Conservation (phyloP, 53 echinoderm and acorn worm species). For the Mesocentrotus franciscanus region DNA sequence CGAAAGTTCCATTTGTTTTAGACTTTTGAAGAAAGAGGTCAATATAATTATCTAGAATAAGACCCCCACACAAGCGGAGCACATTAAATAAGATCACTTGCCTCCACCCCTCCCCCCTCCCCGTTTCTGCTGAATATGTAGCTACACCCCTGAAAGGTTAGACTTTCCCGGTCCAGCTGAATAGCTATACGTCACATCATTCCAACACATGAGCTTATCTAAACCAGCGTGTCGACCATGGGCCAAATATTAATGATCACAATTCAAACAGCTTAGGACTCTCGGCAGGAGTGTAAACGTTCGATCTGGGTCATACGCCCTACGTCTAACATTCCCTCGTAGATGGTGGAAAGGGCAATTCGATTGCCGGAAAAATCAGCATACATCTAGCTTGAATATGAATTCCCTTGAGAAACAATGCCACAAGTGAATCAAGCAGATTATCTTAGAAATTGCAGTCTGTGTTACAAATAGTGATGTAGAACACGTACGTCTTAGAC, state of each 20-base stretch:
- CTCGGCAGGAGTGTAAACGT: neutral
- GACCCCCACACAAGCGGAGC: neutral
- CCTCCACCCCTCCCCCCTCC: neutral
- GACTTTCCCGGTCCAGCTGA: conserved; percentile 36
- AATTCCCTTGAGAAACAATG: conserved; percentile 3
- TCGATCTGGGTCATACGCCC: conserved; percentile 5
- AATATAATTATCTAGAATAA: neutral
- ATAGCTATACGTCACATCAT: conserved; percentile 56
- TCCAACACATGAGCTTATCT: conserved; percentile 59
- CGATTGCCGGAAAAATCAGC: neutral
- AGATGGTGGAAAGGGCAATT: conserved; percentile 8
- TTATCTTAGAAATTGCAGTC: neutral
- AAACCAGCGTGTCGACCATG: conserved; percentile 35
- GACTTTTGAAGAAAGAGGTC: neutral
- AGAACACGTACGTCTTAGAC: neutral
- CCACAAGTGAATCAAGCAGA: neutral
- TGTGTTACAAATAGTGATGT: neutral
- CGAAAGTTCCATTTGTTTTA: neutral
- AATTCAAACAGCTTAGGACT: conserved; percentile 20
- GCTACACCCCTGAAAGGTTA: conserved; percentile 2
- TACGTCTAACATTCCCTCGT: neutral
- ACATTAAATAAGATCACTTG: neutral
- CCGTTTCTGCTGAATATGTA: neutral
- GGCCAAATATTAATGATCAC: conserved; percentile 55
- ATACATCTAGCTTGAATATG: neutral